Evolutionary conservation across 2,888 invertebrate genomes (phyloP), one percentile per base, ranked within the genome.

Genomic region (Nezara viridula): DNA sequence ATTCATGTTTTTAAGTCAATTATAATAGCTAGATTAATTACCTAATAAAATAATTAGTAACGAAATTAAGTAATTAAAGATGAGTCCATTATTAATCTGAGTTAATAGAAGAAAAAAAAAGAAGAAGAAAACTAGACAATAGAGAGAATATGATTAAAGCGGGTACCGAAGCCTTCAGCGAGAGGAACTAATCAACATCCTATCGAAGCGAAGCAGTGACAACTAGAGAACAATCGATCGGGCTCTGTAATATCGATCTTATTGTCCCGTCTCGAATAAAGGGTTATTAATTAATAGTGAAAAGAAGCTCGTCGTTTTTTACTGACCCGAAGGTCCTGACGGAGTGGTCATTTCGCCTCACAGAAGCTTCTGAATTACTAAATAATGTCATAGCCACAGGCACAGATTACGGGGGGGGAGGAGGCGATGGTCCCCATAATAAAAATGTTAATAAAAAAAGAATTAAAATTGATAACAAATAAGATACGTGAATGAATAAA

Each of bases 231-330:
- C 32, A 73, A 73, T 37, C 19, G 66, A 37, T 73, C 66, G 16
- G 21, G 32, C 21, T 7, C 4, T 27, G 60, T 27, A 60, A 60
- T 60, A 27, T 60, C 60, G 14, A 73, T 32, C 66, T 66, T 37
- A 73, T 73, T 73, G 66, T 73, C 7, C 37, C 5, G 7, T 73
- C 16, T 32, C 16, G 6, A 32, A 73, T 73, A 73, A 73, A 27
- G 9, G 32, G 19, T 37, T 73, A 19, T 73, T 73, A 73, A 73
- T 73, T 73, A 73, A 73, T 73, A 73, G 66, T 73, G 66, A 73
- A 73, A 73, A 73, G 66, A 37, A 73, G 66, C 16, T 73, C 32
- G 66, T 12, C 66, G 66, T 19, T 66, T 66, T 73, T 73, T 37
- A 37, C 37, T 32, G 5, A 5, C 0, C 37, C 19, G 24, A 55